Conservation (phyloP, 2,888 invertebrate species). For the Tineola bisselliella region DNA sequence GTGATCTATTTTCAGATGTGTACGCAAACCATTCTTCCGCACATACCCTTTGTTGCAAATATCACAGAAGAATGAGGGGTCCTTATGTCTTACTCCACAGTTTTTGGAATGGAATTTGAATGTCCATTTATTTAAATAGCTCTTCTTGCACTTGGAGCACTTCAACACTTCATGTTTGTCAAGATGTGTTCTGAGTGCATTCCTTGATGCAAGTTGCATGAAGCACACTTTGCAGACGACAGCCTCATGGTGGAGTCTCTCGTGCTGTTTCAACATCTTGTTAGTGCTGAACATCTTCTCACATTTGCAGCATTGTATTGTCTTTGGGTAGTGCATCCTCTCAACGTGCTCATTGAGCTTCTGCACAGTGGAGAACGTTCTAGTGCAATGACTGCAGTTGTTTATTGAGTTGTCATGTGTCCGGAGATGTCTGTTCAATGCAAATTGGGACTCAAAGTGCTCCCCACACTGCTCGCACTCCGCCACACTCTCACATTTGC, state of each 20-base stretch:
- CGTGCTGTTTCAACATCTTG: constrained; percentile 35
- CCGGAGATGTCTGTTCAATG: constrained; percentile 32
- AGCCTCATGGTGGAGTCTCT: constrained; percentile 33
- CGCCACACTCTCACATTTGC: constrained; percentile 17
- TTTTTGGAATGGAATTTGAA: constrained; percentile 35
- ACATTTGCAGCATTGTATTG: constrained; percentile 11
- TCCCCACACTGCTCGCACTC: constrained; percentile 41
- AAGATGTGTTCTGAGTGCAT: constrained; percentile 33
- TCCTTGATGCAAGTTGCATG: constrained; percentile 38
- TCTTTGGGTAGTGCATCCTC: constrained; percentile 15
- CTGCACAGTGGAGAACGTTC: constrained; percentile 28
- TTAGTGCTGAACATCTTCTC: constrained; percentile 29
- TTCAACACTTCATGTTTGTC: constrained; percentile 37
- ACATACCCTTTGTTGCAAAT: constrained; percentile 36
- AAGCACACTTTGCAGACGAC: constrained; percentile 41
- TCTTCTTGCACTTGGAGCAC: constrained; percentile 37
- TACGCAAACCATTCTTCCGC: constrained; percentile 35
- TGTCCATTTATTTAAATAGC: constrained; percentile 33
- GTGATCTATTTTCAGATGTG: constrained; percentile 42
- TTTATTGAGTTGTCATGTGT: constrained; percentile 27
- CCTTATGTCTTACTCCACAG: constrained; percentile 31
- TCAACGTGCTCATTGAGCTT: constrained; percentile 7
- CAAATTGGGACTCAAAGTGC: constrained; percentile 25
- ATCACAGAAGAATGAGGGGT: constrained; percentile 39
- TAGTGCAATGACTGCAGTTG: constrained; percentile 37